A percentile compares a stretch with the other conserved stretches of the same genome.
Conservation (phyloP, 2,888 invertebrate species). For the Cremastinae sp. region DNA sequence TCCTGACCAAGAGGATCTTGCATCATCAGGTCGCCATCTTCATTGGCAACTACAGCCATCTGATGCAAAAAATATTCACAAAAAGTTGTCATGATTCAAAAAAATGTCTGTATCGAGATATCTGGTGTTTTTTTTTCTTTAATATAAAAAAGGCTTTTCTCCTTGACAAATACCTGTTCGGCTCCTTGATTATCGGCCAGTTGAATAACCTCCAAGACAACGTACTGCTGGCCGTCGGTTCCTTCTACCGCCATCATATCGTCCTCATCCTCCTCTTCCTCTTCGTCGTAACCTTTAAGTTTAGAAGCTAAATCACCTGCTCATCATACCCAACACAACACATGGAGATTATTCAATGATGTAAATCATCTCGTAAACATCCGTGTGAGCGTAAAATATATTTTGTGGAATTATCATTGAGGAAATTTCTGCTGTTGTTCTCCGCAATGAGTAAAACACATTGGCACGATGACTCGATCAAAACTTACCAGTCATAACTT, state of each 20-base stretch:
- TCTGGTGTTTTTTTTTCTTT: no score
- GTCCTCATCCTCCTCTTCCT: conserved; percentile 82
- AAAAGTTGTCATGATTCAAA: neutral
- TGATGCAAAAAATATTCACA: conserved; percentile 53
- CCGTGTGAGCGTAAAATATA: conserved; percentile 52
- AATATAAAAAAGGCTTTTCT: conserved; percentile 56
- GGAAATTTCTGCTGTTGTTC: no score
- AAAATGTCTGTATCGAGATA: no score
- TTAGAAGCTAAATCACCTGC: conserved; percentile 78
- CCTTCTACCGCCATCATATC: conserved; percentile 86
- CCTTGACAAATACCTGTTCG: conserved; percentile 81
- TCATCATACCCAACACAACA: conserved; percentile 64
- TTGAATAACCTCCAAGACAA: conserved; percentile 94
- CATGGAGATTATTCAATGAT: conserved; percentile 78
- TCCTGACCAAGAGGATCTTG: conserved; percentile 78
- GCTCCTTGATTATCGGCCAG: conserved; percentile 86
- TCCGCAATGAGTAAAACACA: no score
- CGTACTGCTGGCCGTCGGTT: conserved; percentile 91
- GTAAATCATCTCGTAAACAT: conserved; percentile 77
- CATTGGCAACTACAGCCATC: conserved; percentile 81
- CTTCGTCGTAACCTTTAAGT: conserved; percentile 79
- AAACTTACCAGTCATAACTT: conserved; percentile 79
- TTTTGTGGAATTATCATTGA: no score
- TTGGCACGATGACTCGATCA: no score
- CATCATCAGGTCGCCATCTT: conserved; percentile 79